phyloP scores from a whole-genome alignment of 1,140 invertebrate genomes.

The Drosophila leontia region DNA sequence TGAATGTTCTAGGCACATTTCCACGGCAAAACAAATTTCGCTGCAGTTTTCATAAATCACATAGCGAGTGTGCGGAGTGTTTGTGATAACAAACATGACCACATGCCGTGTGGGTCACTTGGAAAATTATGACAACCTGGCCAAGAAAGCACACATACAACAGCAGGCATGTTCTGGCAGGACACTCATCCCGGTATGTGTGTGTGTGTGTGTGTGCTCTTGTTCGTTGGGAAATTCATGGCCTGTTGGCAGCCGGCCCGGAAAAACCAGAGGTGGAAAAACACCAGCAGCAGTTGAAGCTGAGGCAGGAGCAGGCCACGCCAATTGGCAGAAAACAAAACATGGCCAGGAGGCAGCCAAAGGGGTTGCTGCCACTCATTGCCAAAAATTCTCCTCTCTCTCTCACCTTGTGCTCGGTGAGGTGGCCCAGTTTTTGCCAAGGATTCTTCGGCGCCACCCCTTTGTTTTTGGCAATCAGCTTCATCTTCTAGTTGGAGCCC shows the following conservation, averaged over 20 bases:
- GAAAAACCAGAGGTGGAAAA: constrained; percentile 36
- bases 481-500: constrained; percentile 33
- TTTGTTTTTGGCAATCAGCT: constrained; percentile 64
- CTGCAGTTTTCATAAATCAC: constrained; percentile 67
- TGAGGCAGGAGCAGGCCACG: constrained; percentile 36
- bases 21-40: constrained; percentile 53
- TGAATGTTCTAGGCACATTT: constrained; percentile 9
- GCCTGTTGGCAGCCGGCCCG: constrained; percentile 46
- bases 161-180: constrained; percentile 16
- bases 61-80: constrained; percentile 24
- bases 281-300: constrained; percentile 1
- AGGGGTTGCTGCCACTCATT: constrained; percentile 38
- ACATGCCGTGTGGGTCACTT: constrained; percentile 75
- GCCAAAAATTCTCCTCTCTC: constrained; percentile 36
- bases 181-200: not conserved
- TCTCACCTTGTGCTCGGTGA: constrained; percentile 21
- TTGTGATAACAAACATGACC: constrained; percentile 49
- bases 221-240: constrained; percentile 46
- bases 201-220: constrained; percentile 11
- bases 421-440: constrained; percentile 57
- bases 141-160: constrained; percentile 34
- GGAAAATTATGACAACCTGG: constrained; percentile 76
- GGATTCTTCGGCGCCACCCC: constrained; percentile 14
- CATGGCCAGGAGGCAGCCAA: constrained; percentile 34
- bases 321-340: constrained; percentile 64